Percentiles rank a stretch among this genome's conserved stretches.
Conservation (phyloP, 1,140 invertebrate species). For the Philotrypesis tridentata region DNA sequence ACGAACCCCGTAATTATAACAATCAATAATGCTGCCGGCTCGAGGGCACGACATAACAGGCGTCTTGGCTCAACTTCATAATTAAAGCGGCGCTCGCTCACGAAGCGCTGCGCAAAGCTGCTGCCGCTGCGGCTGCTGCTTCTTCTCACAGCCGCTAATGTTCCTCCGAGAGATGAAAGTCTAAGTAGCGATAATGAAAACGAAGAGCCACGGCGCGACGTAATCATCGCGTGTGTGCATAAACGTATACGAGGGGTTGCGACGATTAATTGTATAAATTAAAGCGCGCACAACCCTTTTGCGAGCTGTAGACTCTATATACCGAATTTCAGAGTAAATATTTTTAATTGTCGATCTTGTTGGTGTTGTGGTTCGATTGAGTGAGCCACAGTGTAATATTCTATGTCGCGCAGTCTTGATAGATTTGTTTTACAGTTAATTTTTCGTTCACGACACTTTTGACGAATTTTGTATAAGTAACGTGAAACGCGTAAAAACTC, state of each 20-base stretch:
- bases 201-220: background rate
- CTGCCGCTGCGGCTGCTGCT: background rate
- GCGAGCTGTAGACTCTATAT: no score
- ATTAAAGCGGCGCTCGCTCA: background rate
- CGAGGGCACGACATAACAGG: background rate
- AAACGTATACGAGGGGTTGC: background rate
- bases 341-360: no score
- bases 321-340: no score
- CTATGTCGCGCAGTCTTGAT: no score
- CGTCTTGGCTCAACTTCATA: background rate
- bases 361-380: no score
- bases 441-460: no score
- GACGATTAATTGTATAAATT: background rate
- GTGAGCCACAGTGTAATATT: no score
- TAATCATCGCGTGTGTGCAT: background rate
- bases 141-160: conserved; percentile 1
- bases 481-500: no score
- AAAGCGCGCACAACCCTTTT: background rate
- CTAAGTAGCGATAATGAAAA: conserved; percentile 34
- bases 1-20: conserved; percentile 3
- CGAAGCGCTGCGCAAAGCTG: background rate
- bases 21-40: background rate
- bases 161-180: background rate
- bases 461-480: no score
- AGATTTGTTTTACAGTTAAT: no score